phyloP scores from a whole-genome alignment of 2,888 invertebrate species.

The Chalcosyrphus nemorum region DNA sequence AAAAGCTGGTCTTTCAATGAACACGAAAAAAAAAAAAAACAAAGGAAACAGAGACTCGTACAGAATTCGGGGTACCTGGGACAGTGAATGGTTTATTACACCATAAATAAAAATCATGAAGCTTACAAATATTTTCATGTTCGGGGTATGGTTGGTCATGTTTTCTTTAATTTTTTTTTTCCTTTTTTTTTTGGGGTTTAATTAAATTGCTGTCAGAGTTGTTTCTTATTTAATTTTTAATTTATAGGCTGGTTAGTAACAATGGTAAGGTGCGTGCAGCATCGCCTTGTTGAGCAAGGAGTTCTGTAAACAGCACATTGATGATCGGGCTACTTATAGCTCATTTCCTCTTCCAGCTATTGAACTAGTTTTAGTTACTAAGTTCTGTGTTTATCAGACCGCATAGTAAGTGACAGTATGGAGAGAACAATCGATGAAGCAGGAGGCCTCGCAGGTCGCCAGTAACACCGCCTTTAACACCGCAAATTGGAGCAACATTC shows the following conservation, averaged over 20 bases:
- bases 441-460: no score
- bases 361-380: no score
- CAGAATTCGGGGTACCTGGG: slow-evolving; percentile 7
- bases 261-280: neutral
- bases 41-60: slow-evolving; percentile 26
- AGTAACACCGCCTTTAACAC: no score
- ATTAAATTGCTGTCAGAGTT: slow-evolving; percentile 33
- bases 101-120: slow-evolving; percentile 64
- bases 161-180: slow-evolving; percentile 23
- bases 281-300: no score
- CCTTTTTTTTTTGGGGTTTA: neutral
- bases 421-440: no score
- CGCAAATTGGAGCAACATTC: no score
- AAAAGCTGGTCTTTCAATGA: slow-evolving; percentile 18
- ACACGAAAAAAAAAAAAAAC: no score
- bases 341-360: no score
- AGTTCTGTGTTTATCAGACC: no score
- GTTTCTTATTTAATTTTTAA: slow-evolving; percentile 13
- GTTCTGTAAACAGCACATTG: no score
- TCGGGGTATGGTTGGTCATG: slow-evolving; percentile 4
- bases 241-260: neutral
- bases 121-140: slow-evolving; percentile 60
- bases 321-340: no score
- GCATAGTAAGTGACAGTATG: no score
- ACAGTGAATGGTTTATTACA: slow-evolving; percentile 56